A percentile compares a stretch with the other conserved stretches of the same genome.
Evolutionary conservation across 1,140 invertebrate genomes (phyloP).

Genomic region (Epicauta chinensis): DNA sequence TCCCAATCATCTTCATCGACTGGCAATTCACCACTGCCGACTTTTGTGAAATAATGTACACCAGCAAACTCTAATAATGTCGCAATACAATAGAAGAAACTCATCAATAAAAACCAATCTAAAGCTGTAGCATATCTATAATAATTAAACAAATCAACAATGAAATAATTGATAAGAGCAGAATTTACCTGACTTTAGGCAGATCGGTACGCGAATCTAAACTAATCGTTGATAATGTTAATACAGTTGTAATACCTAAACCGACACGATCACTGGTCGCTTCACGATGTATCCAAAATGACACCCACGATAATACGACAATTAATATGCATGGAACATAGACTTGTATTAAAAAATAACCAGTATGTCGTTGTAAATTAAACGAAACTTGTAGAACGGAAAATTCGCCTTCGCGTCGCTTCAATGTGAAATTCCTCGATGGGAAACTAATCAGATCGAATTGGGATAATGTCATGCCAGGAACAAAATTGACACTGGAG

Average conservation of each 20-base stretch:
- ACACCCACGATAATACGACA: conserved; percentile 92
- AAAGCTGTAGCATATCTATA: conserved; percentile 89
- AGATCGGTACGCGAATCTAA: conserved; percentile 85
- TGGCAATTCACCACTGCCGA: conserved; percentile 75
- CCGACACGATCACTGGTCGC: conserved; percentile 71
- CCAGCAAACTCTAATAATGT: conserved; percentile 89
- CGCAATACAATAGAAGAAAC: conserved; percentile 89
- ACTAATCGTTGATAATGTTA: conserved; percentile 87
- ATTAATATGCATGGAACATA: conserved; percentile 93
- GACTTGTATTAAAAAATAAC: conserved; percentile 91
- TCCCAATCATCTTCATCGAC: conserved; percentile 75
- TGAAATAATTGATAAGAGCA: too few relatives aligned
- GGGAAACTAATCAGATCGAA: conserved; percentile 86
- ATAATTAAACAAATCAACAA: too few relatives aligned
- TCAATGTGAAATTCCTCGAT: conserved; percentile 71
- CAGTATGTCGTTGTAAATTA: conserved; percentile 82
- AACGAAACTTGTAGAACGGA: conserved; percentile 84
- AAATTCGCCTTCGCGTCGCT: conserved; percentile 68
- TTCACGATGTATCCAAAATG: conserved; percentile 96
- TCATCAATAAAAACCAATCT: conserved; percentile 90
- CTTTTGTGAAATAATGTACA: conserved; percentile 74
- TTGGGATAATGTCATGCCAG: conserved; percentile 86
- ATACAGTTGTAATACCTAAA: conserved; percentile 81
- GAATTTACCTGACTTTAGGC: conserved; percentile 77
- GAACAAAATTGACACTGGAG: conserved; percentile 75